These are phyloP conservation scores for Anguilla obscura DNA, from an alignment of 2,797 vertebrate genomes.

Conservation along the genomic window DNA sequence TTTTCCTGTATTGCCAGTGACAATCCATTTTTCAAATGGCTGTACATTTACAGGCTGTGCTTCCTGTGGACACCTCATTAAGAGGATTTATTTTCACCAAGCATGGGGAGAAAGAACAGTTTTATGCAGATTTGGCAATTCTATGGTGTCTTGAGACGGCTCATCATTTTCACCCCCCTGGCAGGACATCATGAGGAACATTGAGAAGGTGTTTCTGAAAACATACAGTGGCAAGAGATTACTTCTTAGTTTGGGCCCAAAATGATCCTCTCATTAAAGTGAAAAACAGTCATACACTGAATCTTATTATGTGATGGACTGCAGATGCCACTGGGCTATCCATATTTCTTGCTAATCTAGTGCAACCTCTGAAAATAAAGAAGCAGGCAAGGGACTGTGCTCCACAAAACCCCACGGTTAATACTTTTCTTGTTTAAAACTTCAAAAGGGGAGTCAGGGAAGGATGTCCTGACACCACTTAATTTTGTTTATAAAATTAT, in stretches of 20 bases:
- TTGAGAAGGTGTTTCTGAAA: constrained; percentile 3
- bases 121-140: constrained; percentile 30
- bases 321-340: constrained; percentile 31
- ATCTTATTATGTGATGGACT: constrained; percentile 27
- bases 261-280: constrained; percentile 33
- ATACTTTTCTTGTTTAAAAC: not conserved
- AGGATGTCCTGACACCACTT: not conserved
- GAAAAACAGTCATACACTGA: constrained; percentile 29
- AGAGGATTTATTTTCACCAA: constrained; percentile 12
- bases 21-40: constrained; percentile 5
- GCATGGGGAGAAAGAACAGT: not conserved
- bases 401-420: not conserved
- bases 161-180: constrained; percentile 22
- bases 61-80: constrained; percentile 24
- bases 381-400: not conserved
- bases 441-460: not conserved
- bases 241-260: constrained; percentile 10
- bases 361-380: constrained; percentile 3
- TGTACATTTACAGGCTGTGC: not conserved
- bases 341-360: constrained; percentile 10
- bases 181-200: constrained; percentile 19
- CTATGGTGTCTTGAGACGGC: not conserved
- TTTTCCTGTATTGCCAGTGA: constrained; percentile 1
- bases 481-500: not conserved
- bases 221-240: constrained; percentile 2